Conservation (phyloP, 1,140 invertebrate genomes). For the Dendrolimus kikuchii region DNA sequence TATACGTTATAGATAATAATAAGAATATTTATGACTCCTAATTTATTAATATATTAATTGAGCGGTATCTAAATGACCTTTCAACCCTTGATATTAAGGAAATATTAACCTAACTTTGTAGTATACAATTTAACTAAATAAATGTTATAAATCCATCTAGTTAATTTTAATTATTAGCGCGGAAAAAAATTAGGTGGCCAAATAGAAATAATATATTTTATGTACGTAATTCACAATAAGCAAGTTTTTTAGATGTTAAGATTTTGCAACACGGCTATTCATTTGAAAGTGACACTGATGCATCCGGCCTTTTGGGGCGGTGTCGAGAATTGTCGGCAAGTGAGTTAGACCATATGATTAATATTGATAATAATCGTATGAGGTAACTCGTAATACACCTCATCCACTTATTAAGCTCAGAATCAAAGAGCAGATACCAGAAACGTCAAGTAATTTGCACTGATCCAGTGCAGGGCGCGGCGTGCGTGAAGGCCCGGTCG, state of each 20-base stretch:
- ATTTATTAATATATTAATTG: too few relatives aligned
- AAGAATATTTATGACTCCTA: too few relatives aligned
- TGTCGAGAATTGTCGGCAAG: slow-evolving; percentile 27
- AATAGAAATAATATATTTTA: too few relatives aligned
- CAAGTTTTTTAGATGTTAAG: slow-evolving; percentile 10
- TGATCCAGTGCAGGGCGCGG: slow-evolving; percentile 43
- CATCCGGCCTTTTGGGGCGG: slow-evolving; percentile 43
- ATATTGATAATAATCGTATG: slow-evolving; percentile 31
- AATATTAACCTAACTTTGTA: background rate
- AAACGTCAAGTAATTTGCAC: slow-evolving; percentile 64
- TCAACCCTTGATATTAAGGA: too few relatives aligned
- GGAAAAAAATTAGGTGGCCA: too few relatives aligned
- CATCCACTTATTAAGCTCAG: slow-evolving; percentile 47
- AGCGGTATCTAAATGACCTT: too few relatives aligned
- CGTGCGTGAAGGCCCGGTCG: slow-evolving; percentile 48
- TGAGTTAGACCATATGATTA: slow-evolving; percentile 12
- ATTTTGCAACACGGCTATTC: slow-evolving; percentile 46
- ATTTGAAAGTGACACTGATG: slow-evolving; percentile 57
- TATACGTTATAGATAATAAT: background rate
- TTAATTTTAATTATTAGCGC: too few relatives aligned
- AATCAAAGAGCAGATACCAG: slow-evolving; percentile 46
- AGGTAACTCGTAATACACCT: slow-evolving; percentile 47
- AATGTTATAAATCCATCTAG: background rate
- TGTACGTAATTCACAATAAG: background rate
- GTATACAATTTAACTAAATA: background rate